Evolutionary conservation across 2,113 vertebrate genomes (phyloP).

Genomic region (Psilopsiagon aurifrons): DNA sequence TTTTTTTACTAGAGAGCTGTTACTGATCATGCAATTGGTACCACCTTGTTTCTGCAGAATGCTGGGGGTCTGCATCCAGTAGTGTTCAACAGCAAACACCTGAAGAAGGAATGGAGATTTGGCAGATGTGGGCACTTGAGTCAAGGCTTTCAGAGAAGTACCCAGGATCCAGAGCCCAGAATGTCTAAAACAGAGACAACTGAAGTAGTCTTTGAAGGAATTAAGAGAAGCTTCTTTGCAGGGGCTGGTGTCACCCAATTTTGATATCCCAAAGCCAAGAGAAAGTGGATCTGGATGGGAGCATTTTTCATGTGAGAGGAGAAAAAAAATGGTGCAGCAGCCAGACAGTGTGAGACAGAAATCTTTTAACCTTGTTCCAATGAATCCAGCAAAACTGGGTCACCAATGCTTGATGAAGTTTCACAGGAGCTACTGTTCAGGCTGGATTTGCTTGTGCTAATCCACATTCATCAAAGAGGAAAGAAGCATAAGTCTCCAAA

Average conservation of each 20-base stretch:
- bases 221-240: background rate
- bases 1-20: background rate
- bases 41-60: background rate
- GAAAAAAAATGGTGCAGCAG: background rate
- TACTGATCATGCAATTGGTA: background rate
- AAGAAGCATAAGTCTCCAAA: background rate
- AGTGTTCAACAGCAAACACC: background rate
- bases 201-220: background rate
- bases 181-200: background rate
- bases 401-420: background rate
- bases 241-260: background rate
- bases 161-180: background rate
- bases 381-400: background rate
- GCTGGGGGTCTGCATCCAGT: background rate
- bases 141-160: background rate
- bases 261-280: background rate
- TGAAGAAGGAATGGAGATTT: background rate
- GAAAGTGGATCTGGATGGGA: background rate
- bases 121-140: background rate
- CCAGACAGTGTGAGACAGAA: background rate
- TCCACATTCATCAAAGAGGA: background rate
- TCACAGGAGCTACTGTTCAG: background rate
- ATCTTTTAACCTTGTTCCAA: background rate
- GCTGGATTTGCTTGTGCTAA: background rate
- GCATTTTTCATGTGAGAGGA: background rate